Evolutionary conservation across 1,140 invertebrate genomes (phyloP), one percentile per base, ranked within the genome.

Genomic region (Watersipora subatra): DNA sequence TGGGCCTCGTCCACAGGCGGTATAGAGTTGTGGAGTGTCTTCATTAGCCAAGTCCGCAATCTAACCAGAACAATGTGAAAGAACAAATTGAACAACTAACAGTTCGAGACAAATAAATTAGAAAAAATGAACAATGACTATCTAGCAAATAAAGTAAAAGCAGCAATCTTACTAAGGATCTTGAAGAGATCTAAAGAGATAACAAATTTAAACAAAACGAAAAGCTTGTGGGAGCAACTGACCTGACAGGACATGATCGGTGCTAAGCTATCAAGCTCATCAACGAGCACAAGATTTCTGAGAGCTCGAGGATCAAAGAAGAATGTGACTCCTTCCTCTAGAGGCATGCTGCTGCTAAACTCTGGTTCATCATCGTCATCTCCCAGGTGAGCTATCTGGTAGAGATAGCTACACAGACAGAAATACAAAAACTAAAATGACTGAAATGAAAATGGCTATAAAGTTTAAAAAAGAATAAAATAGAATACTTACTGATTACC

Each of bases 331-430:
- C 94, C 96, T 80, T 99, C 95, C 79, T 98, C 95, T 34, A 99
- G 77, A 1, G 93, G 94, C 89, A 97, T 97, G 15, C 91, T 92
- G 57, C 93, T 97, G 78, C 93, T 97, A 75, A 99, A 99, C 79
- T 98, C 94, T 2, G 95, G 92, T 73, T 99, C 95, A 81, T 98
- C 96, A 80, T 99, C 96, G 78, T 98, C 94, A 83, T 99, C 97
- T 28, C 95, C 97, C 68, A 99, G 84, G 81, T 97, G 92, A 19
- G 95, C 93, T 78, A 99, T 99, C 85, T 99, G 95, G 75, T 99
- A 99, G 0, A 99, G 78, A 74, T 94, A 94, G 79, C 93, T 97
- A 72, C 28, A 73, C 74, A 22, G 30, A n/a, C n/a, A n/a, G n/a
- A n/a, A n/a, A n/a, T n/a, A 64, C 27, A 30, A 62, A 34, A 3